Base-by-base conservation (phyloP, 1,140 invertebrate genomes). In the Akabosia matsudoensis region DNA sequence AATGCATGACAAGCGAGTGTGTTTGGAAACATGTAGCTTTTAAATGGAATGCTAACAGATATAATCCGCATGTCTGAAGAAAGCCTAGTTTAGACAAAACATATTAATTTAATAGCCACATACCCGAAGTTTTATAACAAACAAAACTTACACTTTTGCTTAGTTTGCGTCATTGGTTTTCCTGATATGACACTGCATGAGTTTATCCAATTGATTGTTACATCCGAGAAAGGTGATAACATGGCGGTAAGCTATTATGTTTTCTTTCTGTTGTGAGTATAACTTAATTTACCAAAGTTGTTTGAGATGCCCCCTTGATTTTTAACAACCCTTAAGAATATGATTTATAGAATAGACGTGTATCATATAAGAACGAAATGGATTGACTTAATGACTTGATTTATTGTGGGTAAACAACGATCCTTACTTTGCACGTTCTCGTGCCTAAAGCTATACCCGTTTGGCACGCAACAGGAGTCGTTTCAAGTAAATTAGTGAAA, bases 131-230 rank as follows among this genome's bases (percentile, higher is more conserved):
- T 45, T 45, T 45, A 45, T 45, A 45, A 45, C 18, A 45, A 10
- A 45, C 18, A 7, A 45, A 10, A 18, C 37, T 45, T 45, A 45
- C n/a, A n/a, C n/a, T n/a, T n/a, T 45, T 7, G 37, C 7, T 10
- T 45, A 56, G 54, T 56, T 56, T 56, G 54, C 54, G 54, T 13
- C 54, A 16, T 56, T 56, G 54, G 54, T 56, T 56, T 56, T 56
- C 10, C 10, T 56, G 54, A 24, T 56, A 56, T 56, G 54, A 56
- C 54, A 24, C 22, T 56, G 54, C 54, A 56, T 56, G 54, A 56
- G 7, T 56, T 22, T 24, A 13, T 56, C 24, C 54, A 56, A 3
- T n/a, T 56, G 54, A 24, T 56, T 56, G 7, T 45, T 45, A 10
- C 7, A 7, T 45, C 18, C 37, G 18, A 45, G 7, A 45, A 18